Conservation (phyloP, 2,113 vertebrate species). For the Alexandromys fortis region DNA sequence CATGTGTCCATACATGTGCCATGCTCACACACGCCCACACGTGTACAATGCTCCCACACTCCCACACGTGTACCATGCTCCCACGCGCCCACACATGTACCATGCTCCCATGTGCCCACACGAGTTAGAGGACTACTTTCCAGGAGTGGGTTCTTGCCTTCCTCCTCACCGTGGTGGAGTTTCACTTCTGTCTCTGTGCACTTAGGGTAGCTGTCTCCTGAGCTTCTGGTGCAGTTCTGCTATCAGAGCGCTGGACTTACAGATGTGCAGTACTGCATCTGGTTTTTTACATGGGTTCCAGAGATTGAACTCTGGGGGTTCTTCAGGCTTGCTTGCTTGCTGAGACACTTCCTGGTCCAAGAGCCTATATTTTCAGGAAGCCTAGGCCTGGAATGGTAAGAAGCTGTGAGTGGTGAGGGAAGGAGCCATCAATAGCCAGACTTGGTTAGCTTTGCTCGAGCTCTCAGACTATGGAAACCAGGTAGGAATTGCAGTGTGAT, state of each 20-base stretch:
- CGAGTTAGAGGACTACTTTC: background rate
- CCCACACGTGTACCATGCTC: no score
- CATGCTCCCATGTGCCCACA: background rate
- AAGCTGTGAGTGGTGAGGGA: background rate
- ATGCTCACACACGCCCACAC: background rate
- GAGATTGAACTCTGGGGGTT: background rate
- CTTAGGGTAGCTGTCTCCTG: no score
- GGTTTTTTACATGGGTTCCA: background rate
- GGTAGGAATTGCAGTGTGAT: background rate
- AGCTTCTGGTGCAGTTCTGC: background rate
- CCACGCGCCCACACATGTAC: no score
- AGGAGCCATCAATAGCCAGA: background rate
- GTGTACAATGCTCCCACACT: accelerated
- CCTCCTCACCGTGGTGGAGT: background rate
- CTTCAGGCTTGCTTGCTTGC: background rate
- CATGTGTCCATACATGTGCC: background rate
- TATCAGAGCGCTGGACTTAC: background rate
- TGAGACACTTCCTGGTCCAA: background rate
- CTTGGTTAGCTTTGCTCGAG: background rate
- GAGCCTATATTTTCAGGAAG: background rate
- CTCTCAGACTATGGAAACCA: background rate
- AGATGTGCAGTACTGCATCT: background rate
- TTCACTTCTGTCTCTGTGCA: background rate
- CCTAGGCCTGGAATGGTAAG: background rate
- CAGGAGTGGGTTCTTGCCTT: background rate